Base-by-base conservation (phyloP, 2,888 invertebrate species). In the Smittia aterrima region DNA sequence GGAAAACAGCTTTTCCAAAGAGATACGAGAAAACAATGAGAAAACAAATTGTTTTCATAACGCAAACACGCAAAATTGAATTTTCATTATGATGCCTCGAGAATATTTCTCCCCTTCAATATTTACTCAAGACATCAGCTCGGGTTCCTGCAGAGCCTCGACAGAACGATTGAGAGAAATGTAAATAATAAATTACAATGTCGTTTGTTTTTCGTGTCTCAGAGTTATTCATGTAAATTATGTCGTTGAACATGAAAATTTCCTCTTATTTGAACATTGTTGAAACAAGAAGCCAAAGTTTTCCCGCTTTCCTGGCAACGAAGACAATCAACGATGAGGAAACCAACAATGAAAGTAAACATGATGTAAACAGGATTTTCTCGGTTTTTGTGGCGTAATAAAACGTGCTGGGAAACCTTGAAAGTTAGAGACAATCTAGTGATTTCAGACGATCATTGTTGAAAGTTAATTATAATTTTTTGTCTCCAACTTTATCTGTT, bases 131-230 rank as follows among this genome's bases (percentile, higher is more conserved):
- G 72, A 62, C 72, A 62, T 54, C 25, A 18, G 18, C 58, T 22
- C 58, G 20, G n/a, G 18, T 6, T 11, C 58, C 22, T 58, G 58
- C 9, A 58, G 58, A 11, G 68, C 68, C 40, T 68, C 40, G 38
- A 16, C 22, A 4, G 62, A 66, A n/a, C n/a, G n/a, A n/a, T n/a
- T n/a, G 66, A 16, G 20, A 22, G 68, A 6, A 71, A 62, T 38
- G 53, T 32, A 72, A 58, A 72, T 54, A 72, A 72, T 72, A 72
- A 72, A 62, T 72, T 72, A 58, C 58, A 58, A 58, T 22, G 22
- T 58, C 58, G 58, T 58, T 47, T 58, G 58, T 58, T 58, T 58
- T 58, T 22, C n/a, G 58, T 58, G 58, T 58, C n/a, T 58, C n/a
- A 3, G 58, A 13, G 58, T 58, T 58, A 16, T 47, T 47, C 47